Base-by-base conservation (phyloP, 2,888 invertebrate species). In the Anthoptus insignis region DNA sequence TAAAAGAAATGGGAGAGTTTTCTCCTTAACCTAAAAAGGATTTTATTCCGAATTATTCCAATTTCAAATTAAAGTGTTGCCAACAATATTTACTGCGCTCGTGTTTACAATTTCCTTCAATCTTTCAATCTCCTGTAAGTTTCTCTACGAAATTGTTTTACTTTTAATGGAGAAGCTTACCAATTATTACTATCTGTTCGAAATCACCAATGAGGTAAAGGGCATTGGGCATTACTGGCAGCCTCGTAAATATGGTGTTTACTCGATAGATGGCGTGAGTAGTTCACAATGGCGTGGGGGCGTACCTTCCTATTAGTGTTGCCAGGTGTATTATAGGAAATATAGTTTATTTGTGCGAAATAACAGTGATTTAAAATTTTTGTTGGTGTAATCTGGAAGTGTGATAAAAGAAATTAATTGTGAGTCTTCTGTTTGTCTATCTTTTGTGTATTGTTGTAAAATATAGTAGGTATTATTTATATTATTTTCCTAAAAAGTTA, bases 221-320 rank as follows among this genome's bases (percentile, higher is more conserved):
- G 73, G 76, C 79, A 82, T 81, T 84, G 77, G 71, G 72, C 66
- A 73, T 27, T 57, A 57, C 50, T 57, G 64, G 56, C 71, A 65
- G 67, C 69, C 66, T 80, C 79, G 79, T 84, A 81, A 83, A 72
- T 77, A 79, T 72, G 29, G 67, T 52, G 61, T 64, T 54, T 59
- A 71, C 66, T 65, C 80, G 80, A 76, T 79, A 83, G 84, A 82
- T 80, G 84, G 80, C 81, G 75, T 77, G 75, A 73, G 64, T 66
- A 59, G 71, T 72, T 71, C 72, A 88, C 87, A 88, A 88, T 87
- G 74, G 84, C 66, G 83, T 77, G 88, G 84, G 83, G 88, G 88
- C 86, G 87, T 79, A 71, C 53, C 61, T 49, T 63, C 56, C 57
- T 49, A 57, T 50, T 39, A 57, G 49, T 63, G 56, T 61, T 61